Conservation (phyloP, 2,797 vertebrate species). For the Parambassis ranga region DNA sequence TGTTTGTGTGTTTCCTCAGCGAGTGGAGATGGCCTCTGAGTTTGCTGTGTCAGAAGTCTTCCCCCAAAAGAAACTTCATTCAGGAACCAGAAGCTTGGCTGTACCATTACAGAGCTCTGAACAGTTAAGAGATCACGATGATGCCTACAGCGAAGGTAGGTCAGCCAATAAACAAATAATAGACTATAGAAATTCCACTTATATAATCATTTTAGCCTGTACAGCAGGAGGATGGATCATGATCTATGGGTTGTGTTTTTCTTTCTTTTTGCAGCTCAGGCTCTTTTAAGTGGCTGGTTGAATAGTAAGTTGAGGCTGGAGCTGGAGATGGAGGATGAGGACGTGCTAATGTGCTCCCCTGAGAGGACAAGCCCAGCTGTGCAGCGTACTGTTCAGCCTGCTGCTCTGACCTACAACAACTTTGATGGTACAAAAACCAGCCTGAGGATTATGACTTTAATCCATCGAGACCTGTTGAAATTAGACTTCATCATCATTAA, state of each 20-base stretch:
- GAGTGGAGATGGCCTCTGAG: slow-evolving; percentile 81
- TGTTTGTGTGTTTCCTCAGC: too few species aligned
- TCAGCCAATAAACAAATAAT: neutral
- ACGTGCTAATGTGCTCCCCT: slow-evolving; percentile 28
- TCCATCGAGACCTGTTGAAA: neutral
- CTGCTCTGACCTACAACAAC: slow-evolving; percentile 65
- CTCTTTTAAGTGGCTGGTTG: slow-evolving; percentile 88
- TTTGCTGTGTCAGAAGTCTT: slow-evolving; percentile 84
- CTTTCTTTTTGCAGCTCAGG: slow-evolving; percentile 80
- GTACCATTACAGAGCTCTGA: slow-evolving; percentile 75
- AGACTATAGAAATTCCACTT: slow-evolving; percentile 4
- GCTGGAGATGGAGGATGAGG: slow-evolving; percentile 72
- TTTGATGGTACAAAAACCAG: slow-evolving; percentile 86
- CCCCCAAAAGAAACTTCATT: slow-evolving; percentile 55
- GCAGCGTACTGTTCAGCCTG: slow-evolving; percentile 19
- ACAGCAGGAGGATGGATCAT: neutral
- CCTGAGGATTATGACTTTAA: neutral
- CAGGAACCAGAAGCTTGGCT: slow-evolving; percentile 35
- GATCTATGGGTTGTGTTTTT: slow-evolving; percentile 9
- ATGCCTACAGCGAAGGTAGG: slow-evolving; percentile 86
- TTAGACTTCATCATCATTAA: neutral
- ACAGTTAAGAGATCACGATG: slow-evolving; percentile 83
- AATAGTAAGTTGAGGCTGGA: slow-evolving; percentile 83
- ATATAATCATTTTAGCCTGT: neutral
- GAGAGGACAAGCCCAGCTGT: slow-evolving; percentile 41